Base-by-base conservation (phyloP, 2,797 vertebrate species). In the Xenentodon cancila region DNA sequence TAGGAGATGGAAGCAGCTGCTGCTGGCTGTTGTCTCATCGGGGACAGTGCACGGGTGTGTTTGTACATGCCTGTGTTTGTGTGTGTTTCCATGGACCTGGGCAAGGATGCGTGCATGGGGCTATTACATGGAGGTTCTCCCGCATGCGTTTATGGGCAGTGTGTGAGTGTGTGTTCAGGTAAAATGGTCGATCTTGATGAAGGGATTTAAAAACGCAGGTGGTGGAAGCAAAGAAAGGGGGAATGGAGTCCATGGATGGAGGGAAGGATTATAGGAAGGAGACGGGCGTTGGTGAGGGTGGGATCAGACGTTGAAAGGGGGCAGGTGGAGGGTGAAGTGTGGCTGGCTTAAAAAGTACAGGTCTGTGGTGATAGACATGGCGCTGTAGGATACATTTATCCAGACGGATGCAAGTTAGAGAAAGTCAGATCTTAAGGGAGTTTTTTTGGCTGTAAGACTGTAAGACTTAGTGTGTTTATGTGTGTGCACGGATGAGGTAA, bases 1-100 rank as follows among this genome's bases (percentile, higher is more conserved):
- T 97, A 97, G 94, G 95, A 94, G 94, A 97, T 97, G 95, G 95
- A 95, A 93, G 94, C 95, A 96, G 95, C 96, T 96, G 96, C 95
- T 95, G 94, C 95, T 96, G 94, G 94, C 95, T 96, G 95, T 96
- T 96, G 95, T 96, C 95, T 95, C 93, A 84, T 92, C 75, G 82
- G 81, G 73, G 79, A 87, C 75, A 56, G 83, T 78, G 71, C 37
- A n/a, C 72, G 71, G 71, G 75, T 80, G 70, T 73, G 68, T 78
- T 68, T 82, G 65, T 61, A 66, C 62, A 54, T 73, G 50, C 61
- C 63, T 73, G 53, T 56, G 47, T 60, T 59, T 68, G 47, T 66
- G 75, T 75, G 68, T 76, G 66, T 76, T 70, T 74, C 51, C 37
- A 57, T 55, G 61, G 70, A 73, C 75, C 43, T 71, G 57, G 56